Evolutionary conservation across 2,113 vertebrate species (phyloP).

Genomic region (Salvelinus namaycush): DNA sequence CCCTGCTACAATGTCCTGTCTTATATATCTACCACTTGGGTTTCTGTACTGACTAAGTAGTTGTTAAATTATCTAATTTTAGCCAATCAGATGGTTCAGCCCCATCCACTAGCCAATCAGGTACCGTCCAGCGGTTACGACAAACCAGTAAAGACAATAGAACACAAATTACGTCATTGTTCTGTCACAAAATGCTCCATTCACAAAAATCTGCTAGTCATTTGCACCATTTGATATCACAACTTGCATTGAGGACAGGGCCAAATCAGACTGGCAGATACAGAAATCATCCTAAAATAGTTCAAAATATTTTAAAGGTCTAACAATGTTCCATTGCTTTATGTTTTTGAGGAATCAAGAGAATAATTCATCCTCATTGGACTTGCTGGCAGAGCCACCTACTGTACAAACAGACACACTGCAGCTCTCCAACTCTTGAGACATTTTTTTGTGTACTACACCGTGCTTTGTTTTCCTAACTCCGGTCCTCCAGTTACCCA

Average conservation of each 20-base stretch:
- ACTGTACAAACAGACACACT: slow-evolving; percentile 49
- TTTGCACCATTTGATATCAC: slow-evolving; percentile 49
- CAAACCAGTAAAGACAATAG: slow-evolving; percentile 54
- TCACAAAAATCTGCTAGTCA: slow-evolving; percentile 75
- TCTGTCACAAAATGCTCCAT: slow-evolving; percentile 72
- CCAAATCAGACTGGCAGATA: slow-evolving; percentile 42
- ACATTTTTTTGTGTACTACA: neutral
- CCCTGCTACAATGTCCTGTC: slow-evolving; percentile 51
- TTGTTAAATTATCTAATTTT: slow-evolving; percentile 67
- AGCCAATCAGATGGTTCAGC: slow-evolving; percentile 67
- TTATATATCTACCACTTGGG: slow-evolving; percentile 82
- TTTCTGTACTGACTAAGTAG: slow-evolving; percentile 67
- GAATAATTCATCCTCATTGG: slow-evolving; percentile 9
- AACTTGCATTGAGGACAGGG: slow-evolving; percentile 54
- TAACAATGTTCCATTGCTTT: slow-evolving; percentile 29
- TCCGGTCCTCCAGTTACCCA: too few species aligned
- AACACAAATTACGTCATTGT: slow-evolving; percentile 67
- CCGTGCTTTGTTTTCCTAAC: too few species aligned
- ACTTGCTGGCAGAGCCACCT: slow-evolving; percentile 56
- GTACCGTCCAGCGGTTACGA: slow-evolving; percentile 41
- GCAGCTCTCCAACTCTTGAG: slow-evolving; percentile 32
- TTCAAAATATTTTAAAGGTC: slow-evolving; percentile 45
- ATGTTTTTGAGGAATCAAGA: slow-evolving; percentile 25
- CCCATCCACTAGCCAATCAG: slow-evolving; percentile 65
- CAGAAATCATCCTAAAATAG: slow-evolving; percentile 36